Conservation (phyloP, 2,888 invertebrate species). For the Hemicrepidius hirtus region DNA sequence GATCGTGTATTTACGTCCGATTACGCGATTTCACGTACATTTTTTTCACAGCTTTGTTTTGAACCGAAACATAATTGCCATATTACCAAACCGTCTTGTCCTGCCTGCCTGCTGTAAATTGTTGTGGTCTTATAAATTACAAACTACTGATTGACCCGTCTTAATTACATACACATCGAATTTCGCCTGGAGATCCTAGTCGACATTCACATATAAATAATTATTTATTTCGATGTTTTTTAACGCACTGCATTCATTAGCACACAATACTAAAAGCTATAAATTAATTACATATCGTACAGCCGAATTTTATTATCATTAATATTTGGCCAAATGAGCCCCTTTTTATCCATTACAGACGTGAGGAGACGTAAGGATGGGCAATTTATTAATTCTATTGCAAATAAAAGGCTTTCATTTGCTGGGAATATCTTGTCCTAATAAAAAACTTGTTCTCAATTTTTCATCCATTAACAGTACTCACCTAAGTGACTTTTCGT, state of each 20-base stretch:
- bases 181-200: conserved; percentile 36
- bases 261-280: conserved; percentile 59
- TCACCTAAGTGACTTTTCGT: neutral
- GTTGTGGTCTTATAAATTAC: neutral
- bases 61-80: neutral
- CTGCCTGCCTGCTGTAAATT: too few relatives aligned
- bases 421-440: neutral
- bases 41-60: conserved; percentile 1
- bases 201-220: conserved; percentile 52
- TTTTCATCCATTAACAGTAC: conserved; percentile 2
- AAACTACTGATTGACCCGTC: conserved; percentile 43
- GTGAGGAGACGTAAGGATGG: conserved; percentile 46
- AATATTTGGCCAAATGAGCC: conserved; percentile 59
- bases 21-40: conserved; percentile 17
- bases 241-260: conserved; percentile 55
- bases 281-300: conserved; percentile 59
- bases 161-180: conserved; percentile 41
- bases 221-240: conserved; percentile 53
- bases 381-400: conserved; percentile 40
- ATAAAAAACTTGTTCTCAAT: conserved; percentile 22
- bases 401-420: conserved; percentile 24
- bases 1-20: conserved; percentile 14
- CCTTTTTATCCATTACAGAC: conserved; percentile 42
- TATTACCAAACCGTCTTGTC: neutral
- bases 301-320: conserved; percentile 60